phyloP scores from a whole-genome alignment of 2,113 vertebrate species.

The Alligator sinensis region DNA sequence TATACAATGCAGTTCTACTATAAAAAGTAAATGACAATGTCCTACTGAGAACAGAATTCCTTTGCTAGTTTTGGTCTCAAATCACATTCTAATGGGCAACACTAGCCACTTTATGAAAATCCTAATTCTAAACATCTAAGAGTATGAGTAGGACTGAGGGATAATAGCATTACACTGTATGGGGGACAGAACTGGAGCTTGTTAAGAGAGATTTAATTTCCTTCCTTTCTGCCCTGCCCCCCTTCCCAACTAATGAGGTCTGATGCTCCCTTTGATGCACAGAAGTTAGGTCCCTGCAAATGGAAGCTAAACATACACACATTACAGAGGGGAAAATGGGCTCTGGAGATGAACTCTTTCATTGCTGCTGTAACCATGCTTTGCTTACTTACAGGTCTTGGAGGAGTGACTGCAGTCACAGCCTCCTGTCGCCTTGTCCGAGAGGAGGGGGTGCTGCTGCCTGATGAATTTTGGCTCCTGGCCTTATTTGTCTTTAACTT shows the following conservation, averaged over 20 bases:
- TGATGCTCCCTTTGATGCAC: background rate
- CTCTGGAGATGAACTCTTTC: background rate
- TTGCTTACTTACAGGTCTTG: conserved; percentile 79
- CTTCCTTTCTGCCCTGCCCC: background rate
- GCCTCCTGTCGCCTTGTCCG: conserved; percentile 79
- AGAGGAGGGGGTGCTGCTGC: conserved; percentile 50
- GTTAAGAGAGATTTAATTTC: background rate
- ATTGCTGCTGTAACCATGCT: background rate
- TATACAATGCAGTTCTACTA: no score
- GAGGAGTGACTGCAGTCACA: conserved; percentile 68
- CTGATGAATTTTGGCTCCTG: background rate
- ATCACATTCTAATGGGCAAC: background rate
- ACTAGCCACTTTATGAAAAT: background rate
- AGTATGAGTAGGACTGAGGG: background rate
- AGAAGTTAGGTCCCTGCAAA: background rate
- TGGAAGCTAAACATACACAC: background rate
- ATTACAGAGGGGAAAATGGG: background rate
- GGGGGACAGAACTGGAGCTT: no score
- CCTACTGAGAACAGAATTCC: background rate
- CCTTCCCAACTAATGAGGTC: background rate
- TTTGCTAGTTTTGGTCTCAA: background rate
- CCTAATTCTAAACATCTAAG: background rate
- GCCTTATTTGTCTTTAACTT: conserved; percentile 79
- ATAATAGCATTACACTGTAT: background rate
- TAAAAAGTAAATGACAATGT: background rate